Percentiles rank a stretch among this genome's conserved stretches.
These are phyloP conservation scores for Ellobius talpinus DNA, from an alignment of 2,113 vertebrate genomes.

Conservation along the genomic window DNA sequence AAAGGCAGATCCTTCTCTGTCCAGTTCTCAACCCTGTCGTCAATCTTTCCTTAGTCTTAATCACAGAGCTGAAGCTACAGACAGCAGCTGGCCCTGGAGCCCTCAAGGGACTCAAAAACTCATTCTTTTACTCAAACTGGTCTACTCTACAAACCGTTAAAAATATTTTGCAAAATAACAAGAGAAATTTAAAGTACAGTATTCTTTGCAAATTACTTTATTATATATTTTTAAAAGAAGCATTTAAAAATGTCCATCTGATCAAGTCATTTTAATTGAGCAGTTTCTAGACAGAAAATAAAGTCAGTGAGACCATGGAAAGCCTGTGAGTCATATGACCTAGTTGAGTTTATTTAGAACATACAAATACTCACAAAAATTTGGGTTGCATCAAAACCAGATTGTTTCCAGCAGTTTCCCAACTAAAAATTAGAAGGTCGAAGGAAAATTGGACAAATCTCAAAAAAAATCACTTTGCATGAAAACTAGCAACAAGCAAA, in stretches of 20 bases:
- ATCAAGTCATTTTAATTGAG: conserved; percentile 76
- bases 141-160: neutral
- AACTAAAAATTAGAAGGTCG: conserved; percentile 64
- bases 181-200: neutral
- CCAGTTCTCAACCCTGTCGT: neutral
- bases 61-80: neutral
- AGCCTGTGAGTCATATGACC: conserved; percentile 78
- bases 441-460: conserved; percentile 57
- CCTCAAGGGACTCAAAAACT: neutral
- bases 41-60: neutral
- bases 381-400: conserved; percentile 74
- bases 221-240: neutral
- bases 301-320: conserved; percentile 74
- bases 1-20: neutral
- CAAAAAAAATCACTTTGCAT: neutral
- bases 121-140: conserved; percentile 5
- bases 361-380: conserved; percentile 67
- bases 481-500: conserved; percentile 64
- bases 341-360: conserved; percentile 80
- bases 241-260: conserved; percentile 54
- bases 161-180: neutral
- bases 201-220: neutral
- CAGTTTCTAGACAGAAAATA: conserved; percentile 66
- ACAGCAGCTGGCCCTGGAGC: conserved; percentile 45
- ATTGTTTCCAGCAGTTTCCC: conserved; percentile 71